A percentile compares a stretch with the other conserved stretches of the same genome.
phyloP scores from a whole-genome alignment of 2,888 invertebrate species.

The Cryptus armator region DNA sequence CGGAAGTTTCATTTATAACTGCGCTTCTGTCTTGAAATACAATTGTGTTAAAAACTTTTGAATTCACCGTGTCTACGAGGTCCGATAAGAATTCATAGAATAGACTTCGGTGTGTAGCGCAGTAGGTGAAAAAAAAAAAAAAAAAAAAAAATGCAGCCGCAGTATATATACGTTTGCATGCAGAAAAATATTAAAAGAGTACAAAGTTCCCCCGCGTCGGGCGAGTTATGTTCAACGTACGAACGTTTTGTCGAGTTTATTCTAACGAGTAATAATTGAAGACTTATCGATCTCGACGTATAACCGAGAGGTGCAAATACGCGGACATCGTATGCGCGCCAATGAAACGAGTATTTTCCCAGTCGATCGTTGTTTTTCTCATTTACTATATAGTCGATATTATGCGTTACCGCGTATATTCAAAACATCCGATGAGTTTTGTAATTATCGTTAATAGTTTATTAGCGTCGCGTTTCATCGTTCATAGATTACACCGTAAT shows the following conservation, averaged over 20 bases:
- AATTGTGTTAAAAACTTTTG: neutral
- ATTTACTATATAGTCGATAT: neutral
- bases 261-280: slow-evolving; percentile 67
- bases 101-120: neutral
- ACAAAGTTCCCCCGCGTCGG: slow-evolving; percentile 3
- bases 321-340: neutral
- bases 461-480: slow-evolving; percentile 8
- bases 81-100: neutral
- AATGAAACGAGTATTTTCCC: neutral
- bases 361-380: neutral
- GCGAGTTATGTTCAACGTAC: slow-evolving; percentile 19
- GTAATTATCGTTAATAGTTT: slow-evolving; percentile 8
- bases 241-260: slow-evolving; percentile 14
- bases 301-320: slow-evolving; percentile 27
- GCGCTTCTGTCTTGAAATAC: neutral
- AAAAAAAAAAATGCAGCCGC: neutral
- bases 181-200: slow-evolving; percentile 24
- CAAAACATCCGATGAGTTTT: neutral
- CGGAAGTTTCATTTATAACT: neutral
- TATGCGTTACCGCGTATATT: neutral
- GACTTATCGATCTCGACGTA: slow-evolving; percentile 65
- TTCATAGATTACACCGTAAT: neutral
- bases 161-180: neutral
- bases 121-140: neutral
- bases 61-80: neutral